phyloP scores from a whole-genome alignment of 2,888 invertebrate genomes.

The Phortica okadai region DNA sequence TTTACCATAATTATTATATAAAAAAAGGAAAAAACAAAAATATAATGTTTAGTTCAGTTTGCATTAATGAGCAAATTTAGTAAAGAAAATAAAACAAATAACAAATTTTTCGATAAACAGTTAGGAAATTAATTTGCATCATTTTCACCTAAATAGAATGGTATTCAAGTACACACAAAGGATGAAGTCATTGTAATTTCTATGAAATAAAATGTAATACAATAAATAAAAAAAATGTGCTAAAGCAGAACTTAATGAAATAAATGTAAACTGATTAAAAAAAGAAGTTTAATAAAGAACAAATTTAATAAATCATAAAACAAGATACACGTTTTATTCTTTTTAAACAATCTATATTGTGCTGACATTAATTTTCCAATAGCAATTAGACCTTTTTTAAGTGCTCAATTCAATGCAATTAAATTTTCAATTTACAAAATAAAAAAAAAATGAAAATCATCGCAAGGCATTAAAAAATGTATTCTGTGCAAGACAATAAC shows the following conservation, averaged over 20 bases:
- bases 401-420: slow-evolving; percentile 52
- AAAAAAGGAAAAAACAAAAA: slow-evolving; percentile 34
- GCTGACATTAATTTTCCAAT: slow-evolving; percentile 60
- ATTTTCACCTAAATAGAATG: slow-evolving; percentile 43
- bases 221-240: slow-evolving; percentile 38
- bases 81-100: slow-evolving; percentile 25
- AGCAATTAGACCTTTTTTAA: slow-evolving; percentile 56
- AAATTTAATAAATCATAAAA: slow-evolving; percentile 55
- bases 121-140: slow-evolving; percentile 8
- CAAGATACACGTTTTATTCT: slow-evolving; percentile 29
- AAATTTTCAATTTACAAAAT: slow-evolving; percentile 53
- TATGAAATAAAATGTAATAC: slow-evolving; percentile 65
- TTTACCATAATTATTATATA: slow-evolving; percentile 57
- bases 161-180: slow-evolving; percentile 38
- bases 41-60: neutral
- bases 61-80: slow-evolving; percentile 24
- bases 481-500: slow-evolving; percentile 34
- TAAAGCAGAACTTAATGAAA: slow-evolving; percentile 33
- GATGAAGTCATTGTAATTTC: slow-evolving; percentile 59
- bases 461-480: neutral
- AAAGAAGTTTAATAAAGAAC: slow-evolving; percentile 64
- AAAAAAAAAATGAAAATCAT: slow-evolving; percentile 4
- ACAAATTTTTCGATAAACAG: slow-evolving; percentile 50
- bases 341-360: neutral
- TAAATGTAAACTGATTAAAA: slow-evolving; percentile 52